phyloP scores from a whole-genome alignment of 2,797 vertebrate species.

The Gallinago solitaria region DNA sequence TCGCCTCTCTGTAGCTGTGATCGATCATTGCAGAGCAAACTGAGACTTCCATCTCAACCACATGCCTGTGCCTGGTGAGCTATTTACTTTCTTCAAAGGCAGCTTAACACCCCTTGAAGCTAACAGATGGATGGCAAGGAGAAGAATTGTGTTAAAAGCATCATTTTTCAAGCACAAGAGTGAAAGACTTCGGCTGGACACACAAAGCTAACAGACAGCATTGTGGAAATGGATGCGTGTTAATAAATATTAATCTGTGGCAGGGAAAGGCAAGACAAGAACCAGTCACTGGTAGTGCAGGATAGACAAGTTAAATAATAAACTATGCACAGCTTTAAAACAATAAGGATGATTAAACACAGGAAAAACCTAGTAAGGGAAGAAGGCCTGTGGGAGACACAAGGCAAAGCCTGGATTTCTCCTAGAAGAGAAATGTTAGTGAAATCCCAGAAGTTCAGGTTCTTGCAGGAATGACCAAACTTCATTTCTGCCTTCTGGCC shows the following conservation, averaged over 20 bases:
- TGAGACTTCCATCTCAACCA: not conserved
- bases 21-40: not conserved
- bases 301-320: conserved; percentile 44
- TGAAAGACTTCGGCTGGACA: not conserved
- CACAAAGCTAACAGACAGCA: not conserved
- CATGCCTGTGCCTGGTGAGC: not conserved
- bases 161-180: not conserved
- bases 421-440: not conserved
- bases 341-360: conserved; percentile 57
- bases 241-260: conserved; percentile 59
- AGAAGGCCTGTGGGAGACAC: conserved; percentile 27
- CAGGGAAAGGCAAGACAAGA: conserved; percentile 50
- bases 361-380: conserved; percentile 26
- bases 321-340: conserved; percentile 33
- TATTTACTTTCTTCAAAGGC: not conserved
- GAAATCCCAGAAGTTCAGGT: not conserved
- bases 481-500: not conserved
- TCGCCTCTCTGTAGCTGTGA: not conserved
- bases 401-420: not conserved
- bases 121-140: not conserved
- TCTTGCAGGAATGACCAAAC: not conserved
- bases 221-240: not conserved
- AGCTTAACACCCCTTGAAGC: not conserved
- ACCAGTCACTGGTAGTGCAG: conserved; percentile 27
- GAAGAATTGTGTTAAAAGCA: not conserved